Evolutionary conservation across 2,113 vertebrate species (phyloP).

Genomic region (Stegastes partitus): DNA sequence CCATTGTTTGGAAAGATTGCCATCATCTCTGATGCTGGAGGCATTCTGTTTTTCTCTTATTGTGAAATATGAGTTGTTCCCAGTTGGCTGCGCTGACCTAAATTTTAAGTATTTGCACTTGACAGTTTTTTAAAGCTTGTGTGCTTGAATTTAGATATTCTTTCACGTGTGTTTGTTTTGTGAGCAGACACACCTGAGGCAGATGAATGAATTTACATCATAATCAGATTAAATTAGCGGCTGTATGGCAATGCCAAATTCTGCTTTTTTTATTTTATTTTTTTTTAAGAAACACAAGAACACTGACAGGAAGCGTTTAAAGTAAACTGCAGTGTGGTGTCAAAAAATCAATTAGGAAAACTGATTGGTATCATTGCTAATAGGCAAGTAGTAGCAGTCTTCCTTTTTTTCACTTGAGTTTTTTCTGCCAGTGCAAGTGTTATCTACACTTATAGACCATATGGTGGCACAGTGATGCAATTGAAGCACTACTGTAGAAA

Average conservation of each 20-base stretch:
- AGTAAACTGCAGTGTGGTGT: conserved; percentile 1
- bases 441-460: conserved; percentile 29
- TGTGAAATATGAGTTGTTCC: conserved; percentile 58
- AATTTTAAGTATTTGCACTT: conserved; percentile 59
- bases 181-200: conserved; percentile 54
- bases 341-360: background rate
- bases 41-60: conserved; percentile 50
- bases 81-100: conserved; percentile 63
- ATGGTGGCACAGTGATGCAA: conserved; percentile 18
- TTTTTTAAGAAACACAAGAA: conserved; percentile 3
- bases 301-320: background rate
- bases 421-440: conserved; percentile 15
- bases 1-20: conserved; percentile 54
- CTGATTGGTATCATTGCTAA: conserved; percentile 1
- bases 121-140: conserved; percentile 44
- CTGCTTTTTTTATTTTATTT: conserved; percentile 9
- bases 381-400: background rate
- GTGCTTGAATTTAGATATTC: conserved; percentile 35
- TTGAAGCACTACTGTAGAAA: conserved; percentile 41
- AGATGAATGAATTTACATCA: conserved; percentile 60
- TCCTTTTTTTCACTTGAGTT: conserved; percentile 6
- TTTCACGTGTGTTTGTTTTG: conserved; percentile 39
- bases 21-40: conserved; percentile 59
- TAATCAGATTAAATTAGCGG: conserved; percentile 44
- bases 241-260: conserved; percentile 1